Evolutionary conservation across 2,113 vertebrate species (phyloP), one percentile per base, ranked within the genome.

Genomic region (Chloropsis hardwickii): DNA sequence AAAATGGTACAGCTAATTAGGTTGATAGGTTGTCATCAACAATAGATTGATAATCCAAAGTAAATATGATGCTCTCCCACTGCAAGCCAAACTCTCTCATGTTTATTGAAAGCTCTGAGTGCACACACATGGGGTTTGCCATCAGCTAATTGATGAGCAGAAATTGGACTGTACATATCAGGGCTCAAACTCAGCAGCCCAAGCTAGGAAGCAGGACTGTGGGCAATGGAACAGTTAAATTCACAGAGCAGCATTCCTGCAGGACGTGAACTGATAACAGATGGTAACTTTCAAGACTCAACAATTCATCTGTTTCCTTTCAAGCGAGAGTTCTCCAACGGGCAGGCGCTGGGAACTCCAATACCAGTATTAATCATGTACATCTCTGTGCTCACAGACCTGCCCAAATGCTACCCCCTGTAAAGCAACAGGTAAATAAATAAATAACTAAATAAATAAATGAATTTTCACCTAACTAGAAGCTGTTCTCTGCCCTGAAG

Each of bases 41-140:
- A 97, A 88, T 94, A 92, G 88, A 88, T 91, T 90, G 96, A 92
- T 92, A 96, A 97, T 94, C 77, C 91, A 95, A 95, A 97, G 92
- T 81, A 97, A 95, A 91, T 83, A 86, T 15, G 76, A 93, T 67
- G 87, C 81, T 96, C 81, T 86, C 79, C 37, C 77, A 70, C 14
- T 20, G 74, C 62, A 93, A 76, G 53, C 48, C 86, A 62, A 85
- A 65, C 57, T 60, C 90, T 13, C 47, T 76, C 42, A 6, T 42
- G 70, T 88, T 89, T 88, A 65, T 10, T 31, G 85, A 87, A 80
- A 80, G 88, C 79, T 93, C 70, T 20, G 62, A 82, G 70, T 27
- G 70, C 82, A 66, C 85, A 72, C 81, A 60, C 81, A 29, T 13
- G 54, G 62, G 69, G 71, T 88, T 83, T 80, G 48, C 66, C 31